phyloP scores from a whole-genome alignment of 1,140 invertebrate species.

The Hyphantria cunea region DNA sequence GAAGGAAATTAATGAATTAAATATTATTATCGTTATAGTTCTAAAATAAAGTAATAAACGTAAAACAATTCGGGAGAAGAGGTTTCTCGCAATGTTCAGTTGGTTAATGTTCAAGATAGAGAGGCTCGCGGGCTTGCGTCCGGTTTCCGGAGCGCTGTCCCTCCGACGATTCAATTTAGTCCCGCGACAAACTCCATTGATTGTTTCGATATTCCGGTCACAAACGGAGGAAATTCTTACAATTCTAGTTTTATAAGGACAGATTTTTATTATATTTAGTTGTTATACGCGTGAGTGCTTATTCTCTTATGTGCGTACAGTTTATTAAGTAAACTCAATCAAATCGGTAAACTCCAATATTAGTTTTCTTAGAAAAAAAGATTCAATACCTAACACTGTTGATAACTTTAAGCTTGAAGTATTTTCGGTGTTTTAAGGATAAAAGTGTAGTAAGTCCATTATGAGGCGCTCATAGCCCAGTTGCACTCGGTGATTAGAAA shows the following conservation, averaged over 20 bases:
- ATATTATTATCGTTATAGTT: too few species aligned
- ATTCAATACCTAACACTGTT: not conserved
- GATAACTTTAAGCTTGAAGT: not conserved
- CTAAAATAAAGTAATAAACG: too few species aligned
- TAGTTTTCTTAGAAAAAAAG: not conserved
- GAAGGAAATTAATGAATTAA: too few species aligned
- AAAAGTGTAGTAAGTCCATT: too few species aligned
- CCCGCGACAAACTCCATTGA: slow-evolving; percentile 73
- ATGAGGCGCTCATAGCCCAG: too few species aligned
- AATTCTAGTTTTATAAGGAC: slow-evolving; percentile 34
- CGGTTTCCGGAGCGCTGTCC: slow-evolving; percentile 55
- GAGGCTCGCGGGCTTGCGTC: slow-evolving; percentile 47
- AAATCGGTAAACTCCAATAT: not conserved
- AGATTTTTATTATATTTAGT: slow-evolving; percentile 31
- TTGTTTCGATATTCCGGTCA: slow-evolving; percentile 77
- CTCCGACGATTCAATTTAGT: slow-evolving; percentile 65
- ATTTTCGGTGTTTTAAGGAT: too few species aligned
- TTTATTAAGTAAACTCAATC: slow-evolving; percentile 21
- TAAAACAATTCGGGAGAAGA: too few species aligned
- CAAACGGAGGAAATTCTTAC: slow-evolving; percentile 42
- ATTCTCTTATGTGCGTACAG: slow-evolving; percentile 9
- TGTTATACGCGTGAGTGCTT: slow-evolving; percentile 13
- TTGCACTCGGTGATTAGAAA: too few species aligned
- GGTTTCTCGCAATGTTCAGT: not conserved
- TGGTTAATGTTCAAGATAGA: slow-evolving; percentile 44